phyloP scores from a whole-genome alignment of 1,140 invertebrate genomes.

The Neomicropteryx cornuta region DNA sequence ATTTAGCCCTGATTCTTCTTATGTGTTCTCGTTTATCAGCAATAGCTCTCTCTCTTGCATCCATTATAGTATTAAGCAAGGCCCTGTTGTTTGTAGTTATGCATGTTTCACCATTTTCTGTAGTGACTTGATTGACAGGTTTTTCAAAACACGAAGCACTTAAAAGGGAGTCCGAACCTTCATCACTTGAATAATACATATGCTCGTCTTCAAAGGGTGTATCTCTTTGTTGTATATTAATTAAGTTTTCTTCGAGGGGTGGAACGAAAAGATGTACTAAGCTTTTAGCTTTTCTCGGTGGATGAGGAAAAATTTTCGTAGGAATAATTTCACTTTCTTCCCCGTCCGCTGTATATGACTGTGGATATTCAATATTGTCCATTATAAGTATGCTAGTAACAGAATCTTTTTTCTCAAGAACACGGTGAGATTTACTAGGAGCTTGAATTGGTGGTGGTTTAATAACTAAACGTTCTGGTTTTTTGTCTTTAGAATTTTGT shows the following conservation, averaged over 20 bases:
- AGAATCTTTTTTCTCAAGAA: constrained; percentile 35
- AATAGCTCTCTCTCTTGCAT: constrained; percentile 34
- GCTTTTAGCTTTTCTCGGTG: constrained; percentile 46
- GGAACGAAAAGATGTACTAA: constrained; percentile 42
- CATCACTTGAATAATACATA: constrained; percentile 45
- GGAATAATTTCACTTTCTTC: constrained; percentile 49
- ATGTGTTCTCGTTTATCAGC: constrained; percentile 22
- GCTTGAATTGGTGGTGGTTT: neutral
- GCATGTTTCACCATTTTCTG: constrained; percentile 13
- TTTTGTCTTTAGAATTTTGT: constrained; percentile 42
- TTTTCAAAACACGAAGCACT: constrained; percentile 49
- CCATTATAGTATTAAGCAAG: constrained; percentile 39
- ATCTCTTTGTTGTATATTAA: constrained; percentile 36
- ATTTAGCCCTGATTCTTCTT: constrained; percentile 25
- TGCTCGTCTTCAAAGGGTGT: constrained; percentile 55
- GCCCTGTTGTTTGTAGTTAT: constrained; percentile 30
- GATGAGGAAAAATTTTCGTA: constrained; percentile 49
- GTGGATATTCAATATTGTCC: constrained; percentile 22
- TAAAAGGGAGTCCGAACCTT: constrained; percentile 57
- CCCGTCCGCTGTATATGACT: constrained; percentile 21
- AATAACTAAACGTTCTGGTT: too few species aligned
- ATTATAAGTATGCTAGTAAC: constrained; percentile 38
- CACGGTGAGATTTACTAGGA: constrained; percentile 11
- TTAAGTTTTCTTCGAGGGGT: constrained; percentile 32
- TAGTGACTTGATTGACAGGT: constrained; percentile 24